A percentile compares a stretch with the other conserved stretches of the same genome.
Conservation (phyloP, 2,797 vertebrate genomes). For the Anabacerthia variegaticeps region DNA sequence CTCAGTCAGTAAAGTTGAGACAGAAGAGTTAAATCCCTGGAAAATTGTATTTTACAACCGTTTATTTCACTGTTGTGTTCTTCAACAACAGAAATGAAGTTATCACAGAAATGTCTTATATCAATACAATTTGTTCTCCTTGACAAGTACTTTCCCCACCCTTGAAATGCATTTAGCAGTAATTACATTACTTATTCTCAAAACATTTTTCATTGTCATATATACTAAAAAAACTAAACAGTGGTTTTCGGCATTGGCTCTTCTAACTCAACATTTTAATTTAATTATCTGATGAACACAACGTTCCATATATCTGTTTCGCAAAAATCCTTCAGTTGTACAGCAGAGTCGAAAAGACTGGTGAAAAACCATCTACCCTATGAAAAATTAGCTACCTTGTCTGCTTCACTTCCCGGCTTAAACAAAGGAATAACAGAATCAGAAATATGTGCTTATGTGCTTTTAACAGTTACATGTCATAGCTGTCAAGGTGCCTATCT, state of each 20-base stretch:
- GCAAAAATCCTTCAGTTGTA: background rate
- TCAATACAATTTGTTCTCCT: background rate
- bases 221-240: background rate
- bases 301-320: background rate
- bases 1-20: background rate
- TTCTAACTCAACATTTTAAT: background rate
- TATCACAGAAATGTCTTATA: background rate
- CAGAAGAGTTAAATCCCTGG: background rate
- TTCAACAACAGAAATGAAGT: background rate
- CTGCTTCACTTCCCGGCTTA: background rate
- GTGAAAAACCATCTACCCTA: background rate
- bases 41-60: background rate
- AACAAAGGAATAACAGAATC: background rate
- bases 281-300: background rate
- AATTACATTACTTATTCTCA: conserved; percentile 6
- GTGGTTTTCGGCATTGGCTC: accelerated
- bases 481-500: background rate
- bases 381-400: background rate
- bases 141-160: background rate
- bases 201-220: conserved; percentile 25
- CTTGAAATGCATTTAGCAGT: background rate
- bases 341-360: background rate
- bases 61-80: background rate
- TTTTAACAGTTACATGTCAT: background rate
- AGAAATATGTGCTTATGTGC: background rate